Base-by-base conservation (phyloP, 2,888 invertebrate species). In the Clanis bilineata region DNA sequence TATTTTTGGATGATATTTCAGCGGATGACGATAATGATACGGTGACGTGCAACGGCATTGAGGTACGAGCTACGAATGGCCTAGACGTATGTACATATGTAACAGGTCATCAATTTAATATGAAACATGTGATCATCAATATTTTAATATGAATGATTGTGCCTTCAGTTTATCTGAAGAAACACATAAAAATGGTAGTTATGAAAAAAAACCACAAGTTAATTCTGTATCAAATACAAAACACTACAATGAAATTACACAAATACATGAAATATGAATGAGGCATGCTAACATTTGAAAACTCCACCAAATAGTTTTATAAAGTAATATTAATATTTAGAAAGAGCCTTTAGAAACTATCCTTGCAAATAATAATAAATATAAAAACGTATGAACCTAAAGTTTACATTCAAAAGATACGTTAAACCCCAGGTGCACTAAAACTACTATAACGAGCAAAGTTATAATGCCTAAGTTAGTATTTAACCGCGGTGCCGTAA, bases 391-490 rank as follows among this genome's bases (percentile, higher is more conserved):
- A 18, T 32, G 28, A 7, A 51, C 47, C 25, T 28, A 15, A 15
- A 9, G 15, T 10, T 28, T 18, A 51, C 51, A 28, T 51, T 28
- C 9, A 15, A 51, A 51, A 28, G 51, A 28, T 32, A 51, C 18
- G 51, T 51, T 51, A 32, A 51, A 32, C 51, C 51, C 64, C 70
- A 76, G 74, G 74, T 76, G 70, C 69, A 70, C 61, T 70, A 62
- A 66, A 66, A 67, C 63, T 65, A 71, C 62, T 64, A 67, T 70
- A 73, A 72, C 67, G 70, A 76, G 68, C 64, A 62, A 73, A 74
- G 64, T 70, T 71, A 70, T 68, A 69, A 71, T 69, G 64, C 67
- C 66, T 67, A 67, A 70, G 68, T 72, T 72, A 65, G 70, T 68
- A 69, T 70, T 75, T 73, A 77, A 71, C 69, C 68, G 59, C 69